Percentiles rank a stretch among this genome's conserved stretches.
Conservation (phyloP, 2,888 invertebrate genomes). For the Apamea monoglypha region DNA sequence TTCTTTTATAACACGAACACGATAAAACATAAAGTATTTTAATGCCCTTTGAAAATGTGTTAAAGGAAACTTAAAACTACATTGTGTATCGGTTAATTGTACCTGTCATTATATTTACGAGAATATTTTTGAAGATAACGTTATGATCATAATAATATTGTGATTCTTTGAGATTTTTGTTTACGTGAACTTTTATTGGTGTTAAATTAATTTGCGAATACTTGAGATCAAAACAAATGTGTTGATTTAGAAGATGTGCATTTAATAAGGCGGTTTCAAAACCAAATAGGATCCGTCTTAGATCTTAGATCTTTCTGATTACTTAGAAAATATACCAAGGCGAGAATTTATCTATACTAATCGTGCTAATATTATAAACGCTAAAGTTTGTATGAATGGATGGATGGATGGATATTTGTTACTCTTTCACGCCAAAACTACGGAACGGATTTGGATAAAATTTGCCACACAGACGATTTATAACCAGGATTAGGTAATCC, state of each 20-base stretch:
- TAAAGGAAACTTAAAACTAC: conserved; percentile 15
- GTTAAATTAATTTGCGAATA: background rate
- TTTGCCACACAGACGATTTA: no score
- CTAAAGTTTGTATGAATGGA: no score
- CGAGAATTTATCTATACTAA: background rate
- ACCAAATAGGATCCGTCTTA: background rate
- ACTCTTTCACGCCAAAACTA: no score
- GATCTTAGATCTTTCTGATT: background rate
- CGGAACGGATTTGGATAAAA: no score
- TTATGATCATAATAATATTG: conserved; percentile 13
- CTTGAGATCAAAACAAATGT: background rate
- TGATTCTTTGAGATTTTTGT: background rate
- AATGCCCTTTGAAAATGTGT: conserved; percentile 19
- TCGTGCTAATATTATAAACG: no score
- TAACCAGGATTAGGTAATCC: no score
- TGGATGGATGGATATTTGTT: no score
- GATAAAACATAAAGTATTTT: background rate
- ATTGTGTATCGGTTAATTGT: conserved; percentile 14
- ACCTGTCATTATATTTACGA: background rate
- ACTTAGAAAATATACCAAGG: background rate
- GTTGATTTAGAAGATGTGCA: background rate
- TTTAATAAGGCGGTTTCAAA: background rate
- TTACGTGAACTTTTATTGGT: background rate
- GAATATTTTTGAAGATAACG: background rate
- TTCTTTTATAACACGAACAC: conserved; percentile 5